A percentile compares a stretch with the other conserved stretches of the same genome.
Conservation (phyloP, 1,140 invertebrate genomes). For the Magallana angulata region DNA sequence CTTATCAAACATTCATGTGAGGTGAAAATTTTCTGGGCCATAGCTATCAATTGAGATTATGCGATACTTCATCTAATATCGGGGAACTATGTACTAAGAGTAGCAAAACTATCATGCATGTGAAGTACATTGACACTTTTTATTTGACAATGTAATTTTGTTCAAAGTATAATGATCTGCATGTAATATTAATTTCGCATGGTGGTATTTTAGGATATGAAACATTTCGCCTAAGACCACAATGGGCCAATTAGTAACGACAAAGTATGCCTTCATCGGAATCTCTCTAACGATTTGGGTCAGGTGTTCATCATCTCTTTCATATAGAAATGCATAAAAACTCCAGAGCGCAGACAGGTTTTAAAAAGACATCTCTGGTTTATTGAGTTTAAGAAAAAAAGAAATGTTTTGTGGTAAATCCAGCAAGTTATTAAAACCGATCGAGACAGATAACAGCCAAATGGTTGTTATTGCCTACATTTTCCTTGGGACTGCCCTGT, state of each 20-base stretch:
- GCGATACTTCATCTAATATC: no score
- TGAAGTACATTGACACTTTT: background rate
- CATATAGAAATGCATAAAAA: no score
- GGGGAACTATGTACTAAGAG: no score
- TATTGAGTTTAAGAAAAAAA: no score
- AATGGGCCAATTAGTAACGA: slow-evolving; percentile 94
- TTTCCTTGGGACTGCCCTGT: slow-evolving; percentile 77
- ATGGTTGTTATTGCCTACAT: slow-evolving; percentile 76
- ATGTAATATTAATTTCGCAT: background rate
- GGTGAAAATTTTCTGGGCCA: no score
- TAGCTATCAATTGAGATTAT: no score
- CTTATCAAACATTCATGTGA: no score
- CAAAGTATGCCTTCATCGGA: slow-evolving; percentile 97
- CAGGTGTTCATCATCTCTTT: slow-evolving; percentile 81
- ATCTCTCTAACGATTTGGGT: slow-evolving; percentile 97
- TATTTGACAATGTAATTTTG: background rate
- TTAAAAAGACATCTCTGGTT: background rate
- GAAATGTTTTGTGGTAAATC: slow-evolving; percentile 54
- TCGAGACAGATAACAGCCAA: slow-evolving; percentile 44
- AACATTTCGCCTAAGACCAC: slow-evolving; percentile 93
- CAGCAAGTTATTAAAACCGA: slow-evolving; percentile 64
- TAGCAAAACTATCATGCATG: no score
- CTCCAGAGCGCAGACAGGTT: no score
- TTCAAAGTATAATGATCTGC: background rate
- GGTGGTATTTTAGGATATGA: slow-evolving; percentile 87